Percentiles rank a stretch among this genome's conserved stretches.
Conservation (phyloP, 2,797 vertebrate species). For the Eremophila alpestris region DNA sequence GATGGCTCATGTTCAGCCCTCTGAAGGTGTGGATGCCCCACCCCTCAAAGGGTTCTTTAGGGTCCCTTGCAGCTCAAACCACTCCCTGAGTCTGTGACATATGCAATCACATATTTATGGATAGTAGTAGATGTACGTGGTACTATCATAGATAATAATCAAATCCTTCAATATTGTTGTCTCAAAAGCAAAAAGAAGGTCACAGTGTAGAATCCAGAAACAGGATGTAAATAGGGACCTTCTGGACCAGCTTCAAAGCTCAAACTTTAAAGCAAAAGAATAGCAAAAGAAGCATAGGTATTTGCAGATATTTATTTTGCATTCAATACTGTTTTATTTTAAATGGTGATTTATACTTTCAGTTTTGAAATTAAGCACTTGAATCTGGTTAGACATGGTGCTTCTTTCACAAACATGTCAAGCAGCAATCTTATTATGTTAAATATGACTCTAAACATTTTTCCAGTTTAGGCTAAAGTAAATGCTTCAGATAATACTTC, state of each 20-base stretch:
- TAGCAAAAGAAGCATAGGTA: neutral
- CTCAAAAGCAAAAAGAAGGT: neutral
- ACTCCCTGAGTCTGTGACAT: neutral
- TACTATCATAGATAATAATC: neutral
- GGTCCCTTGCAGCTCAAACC: neutral
- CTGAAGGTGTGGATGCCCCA: neutral
- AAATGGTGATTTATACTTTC: neutral
- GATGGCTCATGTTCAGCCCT: neutral
- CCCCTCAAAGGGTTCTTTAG: rapidly evolving
- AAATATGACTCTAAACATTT: neutral
- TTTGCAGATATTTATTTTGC: neutral
- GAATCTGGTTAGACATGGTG: neutral
- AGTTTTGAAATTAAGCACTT: neutral
- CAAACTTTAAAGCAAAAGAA: neutral
- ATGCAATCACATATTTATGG: rapidly evolving
- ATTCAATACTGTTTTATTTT: neutral
- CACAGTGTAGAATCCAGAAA: neutral
- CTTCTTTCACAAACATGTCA: neutral
- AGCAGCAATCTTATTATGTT: neutral
- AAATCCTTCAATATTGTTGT: neutral
- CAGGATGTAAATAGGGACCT: neutral
- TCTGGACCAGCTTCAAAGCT: neutral
- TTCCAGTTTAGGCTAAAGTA: neutral
- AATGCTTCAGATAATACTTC: neutral
- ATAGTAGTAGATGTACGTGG: too few species aligned